Evolutionary conservation across 2,888 invertebrate species (phyloP), one percentile per base, ranked within the genome.

Genomic region (Aspidapion aeneum): DNA sequence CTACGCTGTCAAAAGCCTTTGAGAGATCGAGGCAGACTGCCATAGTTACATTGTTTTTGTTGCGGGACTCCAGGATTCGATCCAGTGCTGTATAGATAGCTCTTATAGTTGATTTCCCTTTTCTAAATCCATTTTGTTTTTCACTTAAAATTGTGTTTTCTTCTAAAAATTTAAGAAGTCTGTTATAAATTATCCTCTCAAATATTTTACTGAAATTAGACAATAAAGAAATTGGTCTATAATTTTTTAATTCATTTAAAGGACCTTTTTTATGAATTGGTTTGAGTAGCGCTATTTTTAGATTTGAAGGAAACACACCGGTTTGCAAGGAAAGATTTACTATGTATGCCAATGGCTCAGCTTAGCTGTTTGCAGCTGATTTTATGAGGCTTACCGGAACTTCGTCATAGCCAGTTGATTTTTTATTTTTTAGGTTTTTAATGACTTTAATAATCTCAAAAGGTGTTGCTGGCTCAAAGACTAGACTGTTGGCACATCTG

Each of bases 271-370:
- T 35, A 35, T 7, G 35, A 3, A 35, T 35, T 3, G 35, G 35
- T 35, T 35, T 35, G 3, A 35, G 35, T 7, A 35, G 3, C 5
- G 35, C 35, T 12, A 35, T 3, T 35, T 35, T 35, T 35, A 35
- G 12, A 12, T 35, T 12, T 49, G 18, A 16, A 3, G 58, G 49
- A 18, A 58, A 51, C 9, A 18, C n/a, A 9, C 58, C 58, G 3
- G 51, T 51, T 58, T 51, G 50, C 18, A 58, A 48, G 20, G 20
- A 50, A 20, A 59, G 52, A 52, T 59, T 59, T 20, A 52, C 48
- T 1, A 58, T 1, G 50, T 49, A 48, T 1, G 58, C 19, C 18
- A 58, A 18, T 1, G 58, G 58, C 20, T 18, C 48, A 18, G 50
- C 19, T 17, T 52, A 5, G 22, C 51, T 21, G 17, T 51, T 21